Evolutionary conservation across 2,797 vertebrate genomes (phyloP).

Genomic region (Smutsia temminckii): DNA sequence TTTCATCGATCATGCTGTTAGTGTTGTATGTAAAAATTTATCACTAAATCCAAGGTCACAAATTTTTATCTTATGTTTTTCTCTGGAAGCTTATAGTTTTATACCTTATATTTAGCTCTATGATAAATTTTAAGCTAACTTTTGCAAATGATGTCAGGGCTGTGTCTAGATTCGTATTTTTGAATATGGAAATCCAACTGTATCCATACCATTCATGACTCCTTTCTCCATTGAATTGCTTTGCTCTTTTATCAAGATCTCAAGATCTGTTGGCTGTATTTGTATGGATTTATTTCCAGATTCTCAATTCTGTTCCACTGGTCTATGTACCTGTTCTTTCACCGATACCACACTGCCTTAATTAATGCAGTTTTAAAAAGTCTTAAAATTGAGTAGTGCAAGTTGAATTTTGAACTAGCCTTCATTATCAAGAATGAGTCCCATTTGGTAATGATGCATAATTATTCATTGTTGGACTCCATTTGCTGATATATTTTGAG

Average conservation of each 20-base stretch:
- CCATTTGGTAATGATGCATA: too few species aligned
- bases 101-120: not conserved
- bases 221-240: too few species aligned
- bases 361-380: not conserved
- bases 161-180: not conserved
- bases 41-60: not conserved
- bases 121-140: not conserved
- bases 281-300: not conserved
- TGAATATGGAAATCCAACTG: not conserved
- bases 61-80: not conserved
- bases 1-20: not conserved
- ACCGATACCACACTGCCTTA: not conserved
- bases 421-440: too few species aligned
- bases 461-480: too few species aligned
- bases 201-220: not conserved
- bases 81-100: not conserved
- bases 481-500: too few species aligned
- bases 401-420: not conserved
- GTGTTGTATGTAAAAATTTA: not conserved
- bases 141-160: not conserved
- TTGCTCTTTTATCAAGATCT: not conserved
- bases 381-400: not conserved
- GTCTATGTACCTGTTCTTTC: not conserved
- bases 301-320: not conserved
- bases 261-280: not conserved